phyloP scores from a whole-genome alignment of 2,797 vertebrate species.

The Neosalanx taihuensis region DNA sequence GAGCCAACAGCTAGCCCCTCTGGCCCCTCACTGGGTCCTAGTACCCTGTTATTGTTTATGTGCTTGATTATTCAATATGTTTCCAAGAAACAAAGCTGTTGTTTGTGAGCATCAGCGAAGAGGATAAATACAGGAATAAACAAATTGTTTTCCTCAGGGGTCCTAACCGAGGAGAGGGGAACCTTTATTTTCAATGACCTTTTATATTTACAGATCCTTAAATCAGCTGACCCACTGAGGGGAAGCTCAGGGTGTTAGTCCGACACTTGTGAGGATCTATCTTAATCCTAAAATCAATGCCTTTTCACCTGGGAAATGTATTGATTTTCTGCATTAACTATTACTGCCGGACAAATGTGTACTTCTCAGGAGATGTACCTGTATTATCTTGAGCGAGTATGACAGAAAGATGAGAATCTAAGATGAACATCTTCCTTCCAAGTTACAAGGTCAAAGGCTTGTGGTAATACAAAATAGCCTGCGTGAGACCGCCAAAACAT shows the following conservation, averaged over 20 bases:
- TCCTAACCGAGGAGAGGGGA: background rate
- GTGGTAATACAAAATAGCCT: background rate
- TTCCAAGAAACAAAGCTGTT: background rate
- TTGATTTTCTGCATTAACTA: slow-evolving; percentile 48
- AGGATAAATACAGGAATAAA: background rate
- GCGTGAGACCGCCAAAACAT: no score
- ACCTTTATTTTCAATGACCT: background rate
- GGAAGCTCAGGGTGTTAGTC: slow-evolving; percentile 10
- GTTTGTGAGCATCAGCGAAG: background rate
- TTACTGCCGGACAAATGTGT: slow-evolving; percentile 19
- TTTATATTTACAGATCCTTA: background rate
- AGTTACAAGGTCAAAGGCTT: slow-evolving; percentile 41
- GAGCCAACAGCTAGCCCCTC: slow-evolving; percentile 31
- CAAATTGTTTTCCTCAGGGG: background rate
- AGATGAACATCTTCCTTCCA: slow-evolving; percentile 38
- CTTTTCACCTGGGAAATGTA: slow-evolving; percentile 20
- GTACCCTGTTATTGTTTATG: no score
- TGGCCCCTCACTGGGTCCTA: no score
- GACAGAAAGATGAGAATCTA: slow-evolving; percentile 14
- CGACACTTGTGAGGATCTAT: slow-evolving; percentile 20
- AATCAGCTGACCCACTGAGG: slow-evolving; percentile 18
- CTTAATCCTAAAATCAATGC: slow-evolving; percentile 50
- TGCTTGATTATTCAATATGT: slow-evolving; percentile 4
- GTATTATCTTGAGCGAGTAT: slow-evolving; percentile 42
- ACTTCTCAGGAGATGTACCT: slow-evolving; percentile 25